Percentiles rank a stretch among this genome's conserved stretches.
phyloP scores from a whole-genome alignment of 2,113 vertebrate species.

The Dendropsophus ebraccatus region DNA sequence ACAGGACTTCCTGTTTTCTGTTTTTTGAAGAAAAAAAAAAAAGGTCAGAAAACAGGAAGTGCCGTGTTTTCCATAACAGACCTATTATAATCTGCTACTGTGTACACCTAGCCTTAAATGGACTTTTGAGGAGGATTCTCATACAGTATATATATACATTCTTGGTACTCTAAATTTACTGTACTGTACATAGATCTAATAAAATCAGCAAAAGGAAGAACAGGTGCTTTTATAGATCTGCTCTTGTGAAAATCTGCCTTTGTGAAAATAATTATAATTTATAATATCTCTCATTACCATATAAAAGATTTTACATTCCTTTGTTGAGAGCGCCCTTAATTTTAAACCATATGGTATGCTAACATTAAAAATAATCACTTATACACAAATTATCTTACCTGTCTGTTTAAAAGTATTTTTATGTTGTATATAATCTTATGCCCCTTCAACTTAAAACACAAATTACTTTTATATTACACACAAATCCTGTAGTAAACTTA shows the following conservation, averaged over 20 bases:
- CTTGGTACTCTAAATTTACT: too few relatives aligned
- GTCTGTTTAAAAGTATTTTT: not conserved
- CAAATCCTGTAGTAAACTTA: not conserved
- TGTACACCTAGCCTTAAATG: too few relatives aligned
- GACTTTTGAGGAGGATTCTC: too few relatives aligned
- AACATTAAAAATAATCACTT: conserved; percentile 18
- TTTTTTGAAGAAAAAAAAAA: too few relatives aligned
- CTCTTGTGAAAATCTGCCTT: conserved; percentile 8
- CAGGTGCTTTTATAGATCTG: not conserved
- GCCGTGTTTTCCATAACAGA: too few relatives aligned
- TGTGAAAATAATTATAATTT: conserved; percentile 41
- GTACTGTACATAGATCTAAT: not conserved
- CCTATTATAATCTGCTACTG: too few relatives aligned
- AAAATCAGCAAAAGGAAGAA: not conserved
- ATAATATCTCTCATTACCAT: conserved; percentile 27
- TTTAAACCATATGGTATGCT: conserved; percentile 35
- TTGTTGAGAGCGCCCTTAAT: not conserved
- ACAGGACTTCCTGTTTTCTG: too few relatives aligned
- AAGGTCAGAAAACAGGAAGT: too few relatives aligned
- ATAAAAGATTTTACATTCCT: conserved; percentile 32
- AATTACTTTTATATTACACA: not conserved
- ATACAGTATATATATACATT: too few relatives aligned
- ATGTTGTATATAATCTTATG: not conserved
- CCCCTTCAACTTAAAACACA: not conserved
- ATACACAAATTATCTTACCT: conserved; percentile 2